Evolutionary conservation across 2,888 invertebrate species (phyloP), one percentile per base, ranked within the genome.

Genomic region (Drosophila atripex): DNA sequence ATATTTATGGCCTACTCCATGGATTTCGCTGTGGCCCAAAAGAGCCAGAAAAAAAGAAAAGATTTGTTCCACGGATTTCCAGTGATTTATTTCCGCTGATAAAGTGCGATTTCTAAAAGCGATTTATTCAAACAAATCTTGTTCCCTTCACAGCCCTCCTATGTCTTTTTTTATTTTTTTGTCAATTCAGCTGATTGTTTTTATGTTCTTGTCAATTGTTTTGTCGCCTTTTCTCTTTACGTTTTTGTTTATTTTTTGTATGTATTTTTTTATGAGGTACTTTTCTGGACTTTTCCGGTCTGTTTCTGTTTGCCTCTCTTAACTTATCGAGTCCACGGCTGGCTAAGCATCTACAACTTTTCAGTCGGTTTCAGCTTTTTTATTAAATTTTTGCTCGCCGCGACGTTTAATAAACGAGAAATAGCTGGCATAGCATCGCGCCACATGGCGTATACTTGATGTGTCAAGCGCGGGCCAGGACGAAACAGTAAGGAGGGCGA

Each of bases 1-100:
- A 65, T 66, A 39, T 54, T 65, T 35, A 35, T 54, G 53, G 53
- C 52, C 52, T 18, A 21, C 32, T 25, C 5, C 63, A 23, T 25
- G 64, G 47, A 46, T 39, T 16, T 28, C 23, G 23, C 23, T 28
- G 0, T 2, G 8, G 9, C 3, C 9, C 8, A 28, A 28, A 35
- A 35, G n/a, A n/a, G n/a, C 6, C 1, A 35, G 5, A n/a, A 7
- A 35, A 35, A 35, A 6, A n/a, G 5, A 2, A 35, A 8, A 4
- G 54, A 39, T 43, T 49, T 43, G 28, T 23, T 30, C 16, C 46
- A 14, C 14, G 38, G 14, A 32, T 41, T n/a, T 28, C 41, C 43
- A 28, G 46, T 70, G 70, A 69, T 70, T 58, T 72, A 65, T 73
- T 52, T 77, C 47, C 52, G 75, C 73, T 75, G 85, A 80, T 85